A percentile compares a stretch with the other conserved stretches of the same genome.
phyloP scores from a whole-genome alignment of 1,140 invertebrate genomes.

The Caerostris darwini region DNA sequence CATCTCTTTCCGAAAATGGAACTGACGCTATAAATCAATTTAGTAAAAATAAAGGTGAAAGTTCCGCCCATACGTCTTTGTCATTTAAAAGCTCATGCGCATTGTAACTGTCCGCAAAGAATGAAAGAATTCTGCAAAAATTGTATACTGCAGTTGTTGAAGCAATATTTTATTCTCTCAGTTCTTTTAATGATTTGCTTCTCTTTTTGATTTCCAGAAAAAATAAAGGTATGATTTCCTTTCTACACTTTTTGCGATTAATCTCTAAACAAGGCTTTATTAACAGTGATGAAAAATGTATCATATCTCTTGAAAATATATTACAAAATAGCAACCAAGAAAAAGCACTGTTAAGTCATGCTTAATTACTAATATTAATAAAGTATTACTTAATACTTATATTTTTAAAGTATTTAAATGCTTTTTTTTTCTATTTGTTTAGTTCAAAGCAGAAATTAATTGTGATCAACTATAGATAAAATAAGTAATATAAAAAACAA shows the following conservation, averaged over 20 bases:
- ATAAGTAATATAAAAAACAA: no score
- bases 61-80: slow-evolving; percentile 7
- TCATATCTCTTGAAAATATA: no score
- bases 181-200: not conserved
- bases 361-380: no score
- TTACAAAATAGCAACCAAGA: no score
- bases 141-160: slow-evolving; percentile 28
- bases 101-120: not conserved
- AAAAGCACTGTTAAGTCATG: no score
- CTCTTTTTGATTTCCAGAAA: not conserved
- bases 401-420: no score
- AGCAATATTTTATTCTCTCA: not conserved
- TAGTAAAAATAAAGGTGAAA: slow-evolving; percentile 1
- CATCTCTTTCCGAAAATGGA: not conserved
- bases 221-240: not conserved
- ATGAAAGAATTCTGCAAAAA: not conserved
- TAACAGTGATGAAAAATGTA: not conserved
- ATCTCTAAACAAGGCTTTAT: not conserved
- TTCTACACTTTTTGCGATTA: not conserved
- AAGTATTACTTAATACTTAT: no score
- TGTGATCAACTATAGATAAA: no score
- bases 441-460: no score
- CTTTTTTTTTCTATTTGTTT: no score
- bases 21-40: not conserved
- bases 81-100: not conserved